Evolutionary conservation across 1,140 invertebrate species (phyloP).

Genomic region (Oryzaephilus surinamensis): DNA sequence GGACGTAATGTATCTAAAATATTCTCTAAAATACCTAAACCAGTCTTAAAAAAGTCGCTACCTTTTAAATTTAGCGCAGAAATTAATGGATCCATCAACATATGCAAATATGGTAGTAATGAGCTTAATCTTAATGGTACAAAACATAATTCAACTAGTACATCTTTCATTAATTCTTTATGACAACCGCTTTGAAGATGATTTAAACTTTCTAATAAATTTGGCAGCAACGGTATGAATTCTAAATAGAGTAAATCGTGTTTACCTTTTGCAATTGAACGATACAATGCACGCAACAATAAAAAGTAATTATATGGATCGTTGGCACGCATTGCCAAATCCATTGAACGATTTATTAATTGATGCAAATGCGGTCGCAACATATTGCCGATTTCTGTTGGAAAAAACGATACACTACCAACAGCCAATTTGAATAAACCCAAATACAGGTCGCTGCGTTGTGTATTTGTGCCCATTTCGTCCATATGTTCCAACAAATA

Average conservation of each 20-base stretch:
- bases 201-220: conserved; percentile 90
- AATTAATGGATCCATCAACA: conserved; percentile 98
- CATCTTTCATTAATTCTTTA: conserved; percentile 97
- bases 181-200: conserved; percentile 91
- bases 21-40: conserved; percentile 86
- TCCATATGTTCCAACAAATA: conserved; percentile 91
- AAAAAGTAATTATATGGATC: conserved; percentile 98
- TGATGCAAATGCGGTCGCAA: conserved; percentile 89
- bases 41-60: no score
- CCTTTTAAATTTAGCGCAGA: conserved; percentile 94
- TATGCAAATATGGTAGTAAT: conserved; percentile 92
- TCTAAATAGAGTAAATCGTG: conserved; percentile 97
- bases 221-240: conserved; percentile 91
- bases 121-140: conserved; percentile 94
- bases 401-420: conserved; percentile 90
- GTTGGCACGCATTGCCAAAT: conserved; percentile 91
- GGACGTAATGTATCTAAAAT: conserved; percentile 98
- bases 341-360: conserved; percentile 93
- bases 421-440: conserved; percentile 95
- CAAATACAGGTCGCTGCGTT: conserved; percentile 89
- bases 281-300: conserved; percentile 66
- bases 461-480: conserved; percentile 94
- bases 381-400: conserved; percentile 96
- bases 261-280: conserved; percentile 95
- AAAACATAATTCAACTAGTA: conserved; percentile 95